Conservation (phyloP, 1,140 invertebrate genomes). For the Harlomillsia oculata region DNA sequence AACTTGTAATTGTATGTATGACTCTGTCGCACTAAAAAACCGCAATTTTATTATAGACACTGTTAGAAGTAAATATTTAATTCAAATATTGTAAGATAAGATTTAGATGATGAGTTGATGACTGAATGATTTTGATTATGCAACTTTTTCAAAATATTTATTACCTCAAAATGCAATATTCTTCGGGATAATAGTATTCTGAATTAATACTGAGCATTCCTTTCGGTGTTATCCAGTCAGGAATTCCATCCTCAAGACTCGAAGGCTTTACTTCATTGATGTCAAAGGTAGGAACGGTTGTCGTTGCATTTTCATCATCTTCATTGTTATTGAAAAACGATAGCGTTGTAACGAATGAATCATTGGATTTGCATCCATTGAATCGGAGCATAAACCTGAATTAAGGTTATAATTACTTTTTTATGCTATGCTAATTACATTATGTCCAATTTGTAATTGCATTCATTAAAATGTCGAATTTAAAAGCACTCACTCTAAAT, state of each 20-base stretch:
- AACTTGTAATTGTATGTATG: constrained; percentile 1
- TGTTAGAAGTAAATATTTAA: not conserved
- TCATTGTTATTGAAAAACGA: too few relatives aligned
- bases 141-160: not conserved
- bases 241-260: not conserved
- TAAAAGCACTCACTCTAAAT: too few relatives aligned
- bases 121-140: not conserved
- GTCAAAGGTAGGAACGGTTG: too few relatives aligned
- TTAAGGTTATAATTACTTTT: too few relatives aligned
- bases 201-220: constrained; percentile 6
- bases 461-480: too few relatives aligned
- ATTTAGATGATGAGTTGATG: not conserved
- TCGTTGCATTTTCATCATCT: too few relatives aligned
- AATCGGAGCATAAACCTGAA: too few relatives aligned
- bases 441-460: too few relatives aligned
- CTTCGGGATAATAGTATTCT: not conserved
- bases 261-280: too few relatives aligned
- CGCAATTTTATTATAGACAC: not conserved
- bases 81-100: not conserved
- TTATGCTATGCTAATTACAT: too few relatives aligned
- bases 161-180: constrained; percentile 7
- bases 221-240: not conserved
- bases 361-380: too few relatives aligned
- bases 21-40: not conserved
- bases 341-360: too few relatives aligned